phyloP scores from a whole-genome alignment of 2,113 vertebrate genomes.

The Ctenodactylus gundi region DNA sequence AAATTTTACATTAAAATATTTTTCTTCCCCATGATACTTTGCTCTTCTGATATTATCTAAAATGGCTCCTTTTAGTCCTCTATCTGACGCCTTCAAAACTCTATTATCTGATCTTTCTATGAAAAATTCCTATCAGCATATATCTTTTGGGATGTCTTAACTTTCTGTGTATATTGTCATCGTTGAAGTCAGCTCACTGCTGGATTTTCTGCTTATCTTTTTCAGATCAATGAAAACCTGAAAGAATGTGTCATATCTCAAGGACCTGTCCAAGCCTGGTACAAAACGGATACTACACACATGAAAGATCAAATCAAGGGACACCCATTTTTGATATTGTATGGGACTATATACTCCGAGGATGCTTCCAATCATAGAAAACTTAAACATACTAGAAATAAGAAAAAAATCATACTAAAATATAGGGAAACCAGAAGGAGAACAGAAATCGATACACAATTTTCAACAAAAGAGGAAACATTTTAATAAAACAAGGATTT shows the following conservation, averaged over 20 bases:
- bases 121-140: neutral
- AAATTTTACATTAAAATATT: neutral
- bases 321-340: neutral
- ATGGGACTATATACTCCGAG: neutral
- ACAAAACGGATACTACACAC: neutral
- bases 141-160: neutral
- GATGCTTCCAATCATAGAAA: neutral
- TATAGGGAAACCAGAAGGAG: too few relatives aligned
- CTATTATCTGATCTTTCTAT: neutral
- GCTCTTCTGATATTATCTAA: neutral
- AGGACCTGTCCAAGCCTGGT: neutral
- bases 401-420: constrained; percentile 20
- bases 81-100: neutral
- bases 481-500: neutral
- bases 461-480: neutral
- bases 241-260: neutral
- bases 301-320: neutral
- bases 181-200: neutral
- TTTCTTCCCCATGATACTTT: neutral
- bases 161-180: neutral
- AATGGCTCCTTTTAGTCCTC: neutral
- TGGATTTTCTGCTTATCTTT: neutral
- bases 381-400: neutral
- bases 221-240: neutral
- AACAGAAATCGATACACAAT: neutral